Conservation (phyloP, 2,888 invertebrate genomes). For the Gnatocerus cornutus region DNA sequence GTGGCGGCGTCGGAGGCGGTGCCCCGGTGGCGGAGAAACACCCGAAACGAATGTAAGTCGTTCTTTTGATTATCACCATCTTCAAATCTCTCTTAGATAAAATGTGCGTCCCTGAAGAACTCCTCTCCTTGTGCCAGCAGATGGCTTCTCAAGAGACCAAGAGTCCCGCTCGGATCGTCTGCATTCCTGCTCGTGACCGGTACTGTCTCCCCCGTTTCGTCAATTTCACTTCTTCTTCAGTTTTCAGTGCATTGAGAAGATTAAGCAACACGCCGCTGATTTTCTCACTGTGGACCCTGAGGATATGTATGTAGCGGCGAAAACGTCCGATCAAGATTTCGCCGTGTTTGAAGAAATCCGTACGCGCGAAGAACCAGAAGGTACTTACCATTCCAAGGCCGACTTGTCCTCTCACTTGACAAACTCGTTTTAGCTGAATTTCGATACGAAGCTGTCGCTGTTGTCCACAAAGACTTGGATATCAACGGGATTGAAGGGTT, state of each 20-base stretch:
- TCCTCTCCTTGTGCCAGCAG: constrained; percentile 77
- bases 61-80: not conserved
- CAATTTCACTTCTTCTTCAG: constrained; percentile 67
- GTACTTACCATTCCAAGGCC: constrained; percentile 66
- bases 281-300: constrained; percentile 89
- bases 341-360: constrained; percentile 85
- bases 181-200: constrained; percentile 83
- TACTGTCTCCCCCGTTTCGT: constrained; percentile 64
- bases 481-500: constrained; percentile 80
- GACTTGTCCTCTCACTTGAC: not conserved
- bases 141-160: constrained; percentile 78
- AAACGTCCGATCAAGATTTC: constrained; percentile 82
- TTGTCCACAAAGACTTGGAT: constrained; percentile 83
- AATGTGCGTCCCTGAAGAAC: constrained; percentile 82
- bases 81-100: constrained; percentile 78
- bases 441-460: constrained; percentile 87
- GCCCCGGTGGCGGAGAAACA: constrained; percentile 48
- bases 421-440: constrained; percentile 77
- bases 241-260: constrained; percentile 83
- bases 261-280: constrained; percentile 86
- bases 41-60: constrained; percentile 55
- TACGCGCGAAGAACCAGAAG: constrained; percentile 83
- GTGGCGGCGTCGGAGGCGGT: constrained; percentile 1
- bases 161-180: constrained; percentile 76
- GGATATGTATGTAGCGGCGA: constrained; percentile 89